Conservation (phyloP, 2,888 invertebrate species). For the Eulithis testata region DNA sequence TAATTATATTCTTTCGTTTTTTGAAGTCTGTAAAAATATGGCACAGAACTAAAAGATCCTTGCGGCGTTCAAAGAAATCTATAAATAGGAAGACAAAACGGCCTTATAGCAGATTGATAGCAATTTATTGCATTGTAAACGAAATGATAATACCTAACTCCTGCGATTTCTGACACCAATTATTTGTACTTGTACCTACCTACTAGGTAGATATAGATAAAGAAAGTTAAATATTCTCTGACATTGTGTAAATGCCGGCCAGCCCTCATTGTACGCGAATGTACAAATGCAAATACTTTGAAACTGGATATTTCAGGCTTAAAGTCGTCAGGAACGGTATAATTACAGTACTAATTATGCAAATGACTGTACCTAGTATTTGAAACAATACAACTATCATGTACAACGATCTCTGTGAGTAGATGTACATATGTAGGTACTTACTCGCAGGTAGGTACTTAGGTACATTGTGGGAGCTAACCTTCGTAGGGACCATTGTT, state of each 20-base stretch:
- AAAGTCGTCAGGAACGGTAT: constrained; percentile 14
- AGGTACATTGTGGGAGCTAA: constrained; percentile 5
- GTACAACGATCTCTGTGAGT: constrained; percentile 26
- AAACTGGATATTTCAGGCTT: constrained; percentile 7
- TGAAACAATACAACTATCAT: constrained; percentile 33
- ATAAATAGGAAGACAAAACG: background rate
- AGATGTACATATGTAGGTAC: background rate
- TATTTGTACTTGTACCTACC: no score
- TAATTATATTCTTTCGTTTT: no score
- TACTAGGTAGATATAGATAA: no score
- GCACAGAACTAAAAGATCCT: background rate
- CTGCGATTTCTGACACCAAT: background rate
- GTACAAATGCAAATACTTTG: background rate
- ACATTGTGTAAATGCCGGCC: background rate
- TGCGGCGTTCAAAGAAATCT: background rate
- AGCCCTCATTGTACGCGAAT: background rate
- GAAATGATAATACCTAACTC: background rate
- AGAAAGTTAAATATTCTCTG: no score
- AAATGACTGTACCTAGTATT: constrained; percentile 16
- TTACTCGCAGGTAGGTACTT: no score
- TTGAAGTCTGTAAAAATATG: no score
- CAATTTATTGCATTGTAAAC: background rate
- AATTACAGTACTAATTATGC: constrained; percentile 25
- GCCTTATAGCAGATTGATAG: background rate
- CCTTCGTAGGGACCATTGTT: constrained; percentile 23